Conservation (phyloP, 2,113 vertebrate species). For the Prionailurus bengalensis region DNA sequence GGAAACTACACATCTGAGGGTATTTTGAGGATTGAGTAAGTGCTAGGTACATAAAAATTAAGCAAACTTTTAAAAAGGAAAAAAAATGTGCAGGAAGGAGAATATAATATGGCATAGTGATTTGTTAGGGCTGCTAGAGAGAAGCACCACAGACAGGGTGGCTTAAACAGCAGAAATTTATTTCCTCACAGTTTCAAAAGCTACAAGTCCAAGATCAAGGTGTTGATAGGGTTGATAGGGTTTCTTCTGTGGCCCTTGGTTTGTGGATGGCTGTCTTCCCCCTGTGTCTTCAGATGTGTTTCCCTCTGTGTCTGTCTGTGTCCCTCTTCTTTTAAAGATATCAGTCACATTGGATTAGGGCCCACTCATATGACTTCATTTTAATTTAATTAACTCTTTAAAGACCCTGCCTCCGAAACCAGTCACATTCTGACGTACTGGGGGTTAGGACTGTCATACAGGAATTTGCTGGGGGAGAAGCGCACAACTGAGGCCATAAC, state of each 20-base stretch:
- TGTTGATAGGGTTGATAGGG: neutral
- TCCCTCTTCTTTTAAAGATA: neutral
- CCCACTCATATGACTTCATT: neutral
- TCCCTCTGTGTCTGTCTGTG: neutral
- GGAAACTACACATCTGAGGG: neutral
- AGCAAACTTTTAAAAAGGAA: neutral
- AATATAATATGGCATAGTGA: neutral
- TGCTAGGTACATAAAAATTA: neutral
- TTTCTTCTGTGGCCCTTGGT: neutral
- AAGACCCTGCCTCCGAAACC: neutral
- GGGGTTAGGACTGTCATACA: neutral
- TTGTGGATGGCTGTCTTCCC: neutral
- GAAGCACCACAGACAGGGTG: neutral
- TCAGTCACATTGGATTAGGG: neutral
- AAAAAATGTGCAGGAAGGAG: neutral
- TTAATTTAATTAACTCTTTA: neutral
- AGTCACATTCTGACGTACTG: neutral
- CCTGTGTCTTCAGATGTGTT: neutral
- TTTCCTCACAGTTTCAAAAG: neutral
- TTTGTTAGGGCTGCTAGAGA: neutral
- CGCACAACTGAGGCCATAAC: neutral
- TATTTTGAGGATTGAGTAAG: neutral
- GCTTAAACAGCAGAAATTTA: neutral
- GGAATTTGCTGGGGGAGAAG: neutral
- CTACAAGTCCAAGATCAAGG: neutral